Percentiles rank a stretch among this genome's conserved stretches.
phyloP scores from a whole-genome alignment of 2,797 vertebrate species.

The Pelochelys cantorii region DNA sequence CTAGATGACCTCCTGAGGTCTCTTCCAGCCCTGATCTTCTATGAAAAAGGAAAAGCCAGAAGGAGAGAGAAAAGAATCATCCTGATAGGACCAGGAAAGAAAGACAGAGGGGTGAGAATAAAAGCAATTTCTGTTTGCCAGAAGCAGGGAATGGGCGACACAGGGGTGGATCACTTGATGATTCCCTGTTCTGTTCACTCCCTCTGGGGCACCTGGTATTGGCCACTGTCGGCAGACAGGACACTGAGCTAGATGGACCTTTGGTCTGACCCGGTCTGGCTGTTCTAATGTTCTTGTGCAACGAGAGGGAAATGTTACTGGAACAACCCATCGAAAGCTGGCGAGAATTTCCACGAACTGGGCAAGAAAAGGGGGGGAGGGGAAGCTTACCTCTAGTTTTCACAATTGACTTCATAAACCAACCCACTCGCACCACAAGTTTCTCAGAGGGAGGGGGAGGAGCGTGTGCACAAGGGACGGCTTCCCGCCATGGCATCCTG shows the following conservation, averaged over 20 bases:
- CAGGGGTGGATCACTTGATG: no score
- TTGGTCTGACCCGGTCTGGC: no score
- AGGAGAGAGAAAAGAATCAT: neutral
- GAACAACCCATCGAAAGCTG: neutral
- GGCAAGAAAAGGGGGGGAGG: neutral
- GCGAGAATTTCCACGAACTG: neutral
- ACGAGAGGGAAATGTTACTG: neutral
- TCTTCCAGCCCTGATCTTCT: no score
- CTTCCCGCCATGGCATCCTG: neutral
- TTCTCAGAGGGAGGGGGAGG: neutral
- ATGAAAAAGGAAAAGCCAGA: neutral
- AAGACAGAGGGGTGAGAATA: neutral
- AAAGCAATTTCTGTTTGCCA: no score
- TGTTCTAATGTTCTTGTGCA: no score
- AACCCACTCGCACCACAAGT: neutral
- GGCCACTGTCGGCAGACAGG: no score
- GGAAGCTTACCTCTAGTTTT: neutral
- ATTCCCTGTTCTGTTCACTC: no score
- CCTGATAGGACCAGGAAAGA: neutral
- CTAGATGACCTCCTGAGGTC: no score
- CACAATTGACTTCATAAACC: neutral
- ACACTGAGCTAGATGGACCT: no score
- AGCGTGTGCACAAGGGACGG: neutral
- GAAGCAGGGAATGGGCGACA: no score
- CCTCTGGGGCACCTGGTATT: no score